Percentiles rank a stretch among this genome's conserved stretches.
Evolutionary conservation across 2,113 vertebrate genomes (phyloP).

Genomic region (Myodes glareolus): DNA sequence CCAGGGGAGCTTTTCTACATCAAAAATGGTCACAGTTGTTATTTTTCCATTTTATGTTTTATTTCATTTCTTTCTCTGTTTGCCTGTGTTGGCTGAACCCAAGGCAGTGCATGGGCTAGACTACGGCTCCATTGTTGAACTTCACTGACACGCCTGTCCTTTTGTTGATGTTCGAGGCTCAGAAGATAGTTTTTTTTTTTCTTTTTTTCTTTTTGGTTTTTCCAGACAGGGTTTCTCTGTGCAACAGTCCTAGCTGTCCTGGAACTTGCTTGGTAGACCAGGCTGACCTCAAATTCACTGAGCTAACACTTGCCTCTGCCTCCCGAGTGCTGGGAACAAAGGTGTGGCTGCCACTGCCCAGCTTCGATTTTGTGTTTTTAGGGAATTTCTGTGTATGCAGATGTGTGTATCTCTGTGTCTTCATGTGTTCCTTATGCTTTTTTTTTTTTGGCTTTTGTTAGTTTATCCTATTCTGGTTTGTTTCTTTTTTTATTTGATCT

Average conservation of each 20-base stretch:
- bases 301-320: no score
- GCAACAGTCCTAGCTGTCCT: no score
- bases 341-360: no score
- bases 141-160: not conserved
- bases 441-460: not conserved
- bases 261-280: no score
- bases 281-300: no score
- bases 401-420: not conserved
- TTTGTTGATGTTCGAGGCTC: not conserved
- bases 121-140: not conserved
- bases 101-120: not conserved
- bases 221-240: no score
- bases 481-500: not conserved
- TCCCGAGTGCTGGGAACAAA: no score
- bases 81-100: not conserved
- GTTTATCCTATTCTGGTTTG: not conserved
- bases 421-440: not conserved
- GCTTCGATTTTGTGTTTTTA: not conserved
- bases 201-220: accelerated
- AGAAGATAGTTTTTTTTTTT: not conserved
- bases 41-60: not conserved
- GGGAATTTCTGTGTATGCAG: not conserved
- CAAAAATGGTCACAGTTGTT: not conserved
- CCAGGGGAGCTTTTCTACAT: not conserved
- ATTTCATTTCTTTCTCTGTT: not conserved